Evolutionary conservation across 2,113 vertebrate species (phyloP).

Genomic region (Hiodon tergisus): DNA sequence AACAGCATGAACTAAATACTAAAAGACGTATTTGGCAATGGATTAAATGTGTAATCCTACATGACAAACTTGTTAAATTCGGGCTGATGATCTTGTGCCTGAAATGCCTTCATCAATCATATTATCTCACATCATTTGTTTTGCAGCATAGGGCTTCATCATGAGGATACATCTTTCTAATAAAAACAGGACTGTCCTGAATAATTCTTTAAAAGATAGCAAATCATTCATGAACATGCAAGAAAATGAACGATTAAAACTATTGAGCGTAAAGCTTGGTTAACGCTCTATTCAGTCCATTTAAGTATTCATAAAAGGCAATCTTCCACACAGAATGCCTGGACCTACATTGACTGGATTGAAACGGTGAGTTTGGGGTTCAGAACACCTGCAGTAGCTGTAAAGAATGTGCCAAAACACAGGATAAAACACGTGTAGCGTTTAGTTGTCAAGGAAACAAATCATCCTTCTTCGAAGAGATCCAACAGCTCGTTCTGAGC

Average conservation of each 20-base stretch:
- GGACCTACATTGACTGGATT: neutral
- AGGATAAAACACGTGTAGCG: conserved; percentile 25
- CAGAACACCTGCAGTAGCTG: conserved; percentile 21
- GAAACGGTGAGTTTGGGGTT: conserved; percentile 18
- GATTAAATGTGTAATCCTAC: neutral
- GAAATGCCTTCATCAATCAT: conserved; percentile 31
- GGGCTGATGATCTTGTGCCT: conserved; percentile 8
- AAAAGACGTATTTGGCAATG: neutral
- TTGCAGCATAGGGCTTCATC: conserved; percentile 31
- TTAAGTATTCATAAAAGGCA: conserved; percentile 21
- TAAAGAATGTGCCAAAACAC: conserved; percentile 25
- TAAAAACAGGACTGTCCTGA: conserved; percentile 30
- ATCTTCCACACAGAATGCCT: conserved; percentile 19
- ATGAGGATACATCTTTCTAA: conserved; percentile 34
- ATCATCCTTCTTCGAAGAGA: conserved; percentile 9
- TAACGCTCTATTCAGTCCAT: conserved; percentile 19
- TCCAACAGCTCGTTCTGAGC: neutral
- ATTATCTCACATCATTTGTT: conserved; percentile 39
- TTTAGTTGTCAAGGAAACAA: conserved; percentile 5
- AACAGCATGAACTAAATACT: neutral
- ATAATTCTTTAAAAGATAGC: conserved; percentile 32
- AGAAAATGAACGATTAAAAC: conserved; percentile 31
- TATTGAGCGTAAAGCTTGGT: conserved; percentile 24
- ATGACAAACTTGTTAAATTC: neutral
- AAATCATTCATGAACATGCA: conserved; percentile 32